These are phyloP conservation scores for Ptychoptera contaminata DNA, from an alignment of 2,888 invertebrate species.

Conservation along the genomic window DNA sequence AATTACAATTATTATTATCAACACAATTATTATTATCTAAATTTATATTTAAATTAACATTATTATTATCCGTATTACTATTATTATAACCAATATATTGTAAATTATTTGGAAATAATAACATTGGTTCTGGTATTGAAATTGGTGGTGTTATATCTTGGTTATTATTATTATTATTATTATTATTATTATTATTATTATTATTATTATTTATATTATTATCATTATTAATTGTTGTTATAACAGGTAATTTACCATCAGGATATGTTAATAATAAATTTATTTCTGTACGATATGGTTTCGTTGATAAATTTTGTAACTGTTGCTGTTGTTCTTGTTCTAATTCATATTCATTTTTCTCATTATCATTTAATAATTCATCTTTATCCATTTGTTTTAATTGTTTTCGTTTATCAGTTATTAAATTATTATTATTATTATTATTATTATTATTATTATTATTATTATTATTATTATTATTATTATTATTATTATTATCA, in stretches of 20 bases:
- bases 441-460: conserved; percentile 6
- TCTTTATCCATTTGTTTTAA: too few species aligned
- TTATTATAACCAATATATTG: conserved; percentile 23
- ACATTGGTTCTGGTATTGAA: conserved; percentile 27
- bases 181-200: not conserved
- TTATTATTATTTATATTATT: not conserved
- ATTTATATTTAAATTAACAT: too few species aligned
- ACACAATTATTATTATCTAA: too few species aligned
- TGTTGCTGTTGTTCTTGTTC: not conserved
- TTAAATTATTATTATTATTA: not conserved
- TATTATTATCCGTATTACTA: too few species aligned
- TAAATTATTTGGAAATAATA: conserved; percentile 27
- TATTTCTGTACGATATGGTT: conserved; percentile 31
- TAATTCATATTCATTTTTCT: too few species aligned
- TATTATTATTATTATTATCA: not conserved
- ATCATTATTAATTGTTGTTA: conserved; percentile 13
- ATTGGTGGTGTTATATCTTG: conserved; percentile 19
- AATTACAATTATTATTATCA: too few species aligned
- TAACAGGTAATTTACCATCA: conserved; percentile 18
- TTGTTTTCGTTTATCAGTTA: too few species aligned
- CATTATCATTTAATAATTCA: too few species aligned
- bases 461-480: not conserved
- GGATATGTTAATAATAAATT: conserved; percentile 27
- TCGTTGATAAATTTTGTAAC: conserved; percentile 12
- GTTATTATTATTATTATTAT: conserved; percentile 1